Base-by-base conservation (phyloP, 1,140 invertebrate species). In the Linepithema humile region DNA sequence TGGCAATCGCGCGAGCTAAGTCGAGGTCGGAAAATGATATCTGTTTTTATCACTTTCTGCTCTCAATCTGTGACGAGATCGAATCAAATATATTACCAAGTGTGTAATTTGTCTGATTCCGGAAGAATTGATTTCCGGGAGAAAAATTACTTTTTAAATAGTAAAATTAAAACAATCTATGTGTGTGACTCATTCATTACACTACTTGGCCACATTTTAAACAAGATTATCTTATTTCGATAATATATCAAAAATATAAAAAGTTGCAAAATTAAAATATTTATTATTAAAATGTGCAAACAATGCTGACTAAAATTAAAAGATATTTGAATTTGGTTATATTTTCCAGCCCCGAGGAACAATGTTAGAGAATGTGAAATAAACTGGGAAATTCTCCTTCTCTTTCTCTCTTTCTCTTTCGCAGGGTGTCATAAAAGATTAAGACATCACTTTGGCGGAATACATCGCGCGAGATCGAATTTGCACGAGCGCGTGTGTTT, bases 401-500 rank as follows among this genome's bases (percentile, higher is more conserved):
- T 35, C 29, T 10, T 5, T 17, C 26, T 32, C 26, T 40, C 9
- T 65, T 32, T 9, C 15, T 48, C 6, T 23, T 32, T 29, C 45
- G 35, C 17, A 26, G 48, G 7, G 57, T 70, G 20, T 70, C 53
- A 23, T 70, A 53, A 53, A 70, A 70, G 75, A 80, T 80, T 53
- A 80, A 80, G 75, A 70, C 75, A 57, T 80, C 35, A 75, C 12
- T 15, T 12, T n/a, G 4, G 9, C 59, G 45, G 23, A 40, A 50
- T 17, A 40, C 35, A 55, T 69, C 17, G 23, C 26, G 10, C 62
- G 64, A 80, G 69, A 82, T 74, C 78, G 78, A 82, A 74, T 53
- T 69, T 80, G 75, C 29, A 60, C 17, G 38, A 40, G 65, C 38
- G 67, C 26, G 26, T 59, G 20, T 70, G 64, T 82, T 72, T 72